Percentiles rank a stretch among this genome's conserved stretches.
phyloP scores from a whole-genome alignment of 2,888 invertebrate genomes.

The Operophtera brumata region DNA sequence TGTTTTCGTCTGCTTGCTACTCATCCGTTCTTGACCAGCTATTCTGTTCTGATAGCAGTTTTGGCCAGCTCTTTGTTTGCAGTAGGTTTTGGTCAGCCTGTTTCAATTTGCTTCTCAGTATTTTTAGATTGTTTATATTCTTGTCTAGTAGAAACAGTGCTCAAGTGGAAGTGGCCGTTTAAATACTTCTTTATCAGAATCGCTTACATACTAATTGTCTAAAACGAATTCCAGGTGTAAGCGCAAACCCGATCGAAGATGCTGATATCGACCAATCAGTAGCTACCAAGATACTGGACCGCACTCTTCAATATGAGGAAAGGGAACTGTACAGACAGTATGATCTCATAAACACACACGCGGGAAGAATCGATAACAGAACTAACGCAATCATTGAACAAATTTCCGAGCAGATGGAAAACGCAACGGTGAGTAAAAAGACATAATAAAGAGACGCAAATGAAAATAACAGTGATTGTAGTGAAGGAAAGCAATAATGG shows the following conservation, averaged over 20 bases:
- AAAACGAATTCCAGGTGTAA: constrained; percentile 47
- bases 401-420: constrained; percentile 57
- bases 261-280: constrained; percentile 62
- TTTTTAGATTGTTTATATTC: no score
- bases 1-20: no score
- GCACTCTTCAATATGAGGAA: constrained; percentile 61
- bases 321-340: constrained; percentile 54
- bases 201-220: background rate
- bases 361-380: constrained; percentile 66
- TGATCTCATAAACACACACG: constrained; percentile 58
- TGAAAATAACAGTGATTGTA: no score
- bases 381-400: constrained; percentile 70
- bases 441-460: background rate
- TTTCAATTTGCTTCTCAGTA: no score
- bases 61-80: no score
- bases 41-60: no score
- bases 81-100: no score
- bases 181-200: no score
- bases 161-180: no score
- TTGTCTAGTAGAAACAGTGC: no score
- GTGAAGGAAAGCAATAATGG: no score
- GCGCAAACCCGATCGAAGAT: constrained; percentile 54
- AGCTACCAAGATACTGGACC: constrained; percentile 60
- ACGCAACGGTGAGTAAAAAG: constrained; percentile 54
- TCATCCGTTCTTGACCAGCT: no score